Evolutionary conservation across 2,888 invertebrate genomes (phyloP).

Genomic region (Ephialtes manifestator): DNA sequence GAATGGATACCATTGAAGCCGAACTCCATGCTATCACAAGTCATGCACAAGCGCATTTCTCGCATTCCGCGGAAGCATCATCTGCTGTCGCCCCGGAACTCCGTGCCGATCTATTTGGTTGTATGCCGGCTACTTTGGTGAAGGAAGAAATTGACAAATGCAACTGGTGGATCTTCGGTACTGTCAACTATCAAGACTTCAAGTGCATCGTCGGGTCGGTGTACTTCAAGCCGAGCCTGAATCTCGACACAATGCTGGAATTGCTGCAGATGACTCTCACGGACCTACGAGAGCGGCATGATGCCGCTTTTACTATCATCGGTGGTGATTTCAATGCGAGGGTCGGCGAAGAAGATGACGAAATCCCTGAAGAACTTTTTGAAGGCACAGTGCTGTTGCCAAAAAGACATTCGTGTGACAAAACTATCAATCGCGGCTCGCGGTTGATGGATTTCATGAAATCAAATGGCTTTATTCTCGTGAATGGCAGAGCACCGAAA

Average conservation of each 20-base stretch:
- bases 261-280: no score
- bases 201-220: constrained; percentile 20
- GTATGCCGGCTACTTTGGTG: constrained; percentile 8
- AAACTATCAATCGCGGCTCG: no score
- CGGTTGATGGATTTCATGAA: no score
- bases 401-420: no score
- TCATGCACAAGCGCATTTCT: neutral
- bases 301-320: no score
- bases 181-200: neutral
- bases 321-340: no score
- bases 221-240: constrained; percentile 15
- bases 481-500: constrained; percentile 36
- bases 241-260: constrained; percentile 19
- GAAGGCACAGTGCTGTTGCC: no score
- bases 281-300: no score
- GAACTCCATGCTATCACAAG: neutral
- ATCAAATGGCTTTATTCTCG: constrained; percentile 29
- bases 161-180: constrained; percentile 51
- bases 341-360: no score
- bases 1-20: constrained; percentile 26
- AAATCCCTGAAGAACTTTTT: no score
- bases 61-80: neutral
- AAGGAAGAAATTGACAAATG: constrained; percentile 26
- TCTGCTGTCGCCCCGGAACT: neutral
- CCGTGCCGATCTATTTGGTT: neutral